Evolutionary conservation across 2,797 vertebrate genomes (phyloP).

Genomic region (Enteromius trimaculatus): DNA sequence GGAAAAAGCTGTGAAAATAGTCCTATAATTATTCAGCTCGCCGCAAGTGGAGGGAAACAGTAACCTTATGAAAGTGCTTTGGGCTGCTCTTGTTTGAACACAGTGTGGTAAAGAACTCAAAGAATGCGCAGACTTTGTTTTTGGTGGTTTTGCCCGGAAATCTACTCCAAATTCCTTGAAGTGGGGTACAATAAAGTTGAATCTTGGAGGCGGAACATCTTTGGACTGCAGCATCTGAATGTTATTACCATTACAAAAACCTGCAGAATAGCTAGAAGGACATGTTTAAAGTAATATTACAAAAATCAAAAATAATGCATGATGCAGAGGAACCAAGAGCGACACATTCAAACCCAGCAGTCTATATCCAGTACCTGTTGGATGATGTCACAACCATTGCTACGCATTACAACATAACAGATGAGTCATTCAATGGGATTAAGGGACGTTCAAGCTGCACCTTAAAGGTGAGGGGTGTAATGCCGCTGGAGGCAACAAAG

Average conservation of each 20-base stretch:
- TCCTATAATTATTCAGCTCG: conserved; percentile 14
- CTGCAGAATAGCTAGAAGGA: neutral
- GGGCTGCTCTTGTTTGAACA: conserved; percentile 32
- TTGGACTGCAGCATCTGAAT: conserved; percentile 8
- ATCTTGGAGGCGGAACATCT: neutral
- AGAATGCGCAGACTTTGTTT: conserved; percentile 41
- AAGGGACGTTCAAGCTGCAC: conserved; percentile 55
- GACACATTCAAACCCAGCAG: conserved; percentile 60
- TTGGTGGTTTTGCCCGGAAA: conserved; percentile 45
- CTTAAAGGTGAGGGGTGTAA: conserved; percentile 14
- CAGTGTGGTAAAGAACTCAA: conserved; percentile 35
- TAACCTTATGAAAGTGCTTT: conserved; percentile 39
- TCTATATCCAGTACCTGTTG: conserved; percentile 58
- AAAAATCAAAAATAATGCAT: neutral
- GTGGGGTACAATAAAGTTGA: conserved; percentile 31
- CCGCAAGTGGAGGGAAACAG: conserved; percentile 18
- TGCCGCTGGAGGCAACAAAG: neutral
- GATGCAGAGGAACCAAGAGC: conserved; percentile 8
- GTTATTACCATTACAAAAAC: conserved; percentile 25
- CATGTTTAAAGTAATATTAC: neutral
- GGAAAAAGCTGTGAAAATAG: conserved; percentile 39
- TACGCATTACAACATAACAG: conserved; percentile 73
- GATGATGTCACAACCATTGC: conserved; percentile 69
- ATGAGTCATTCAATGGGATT: conserved; percentile 72
- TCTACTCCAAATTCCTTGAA: conserved; percentile 39